Evolutionary conservation across 2,888 invertebrate genomes (phyloP), one percentile per base, ranked within the genome.

Genomic region (Unio delphinus): DNA sequence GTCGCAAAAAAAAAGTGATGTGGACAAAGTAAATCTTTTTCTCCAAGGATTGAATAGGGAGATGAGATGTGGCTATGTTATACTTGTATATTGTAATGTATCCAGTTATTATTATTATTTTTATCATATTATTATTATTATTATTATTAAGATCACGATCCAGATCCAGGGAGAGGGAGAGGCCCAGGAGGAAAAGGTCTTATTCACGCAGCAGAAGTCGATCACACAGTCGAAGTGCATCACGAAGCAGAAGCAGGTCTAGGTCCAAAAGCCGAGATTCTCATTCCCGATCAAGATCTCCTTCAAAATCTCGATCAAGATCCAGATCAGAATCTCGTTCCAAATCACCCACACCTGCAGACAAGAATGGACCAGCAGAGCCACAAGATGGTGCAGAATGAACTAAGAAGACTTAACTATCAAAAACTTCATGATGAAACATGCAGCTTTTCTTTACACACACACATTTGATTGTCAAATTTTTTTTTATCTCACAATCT

Each of bases 171-270:
- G 75, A 78, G 20, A 73, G 80, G 64, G 70, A 67, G 54, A 70
- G 76, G 55, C 64, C 73, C 28, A 72, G 72, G n/a, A 73, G 78
- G 23, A 76, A 72, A 45, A 65, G 72, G 15, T 72, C 69, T 23
- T 71, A 74, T 57, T 80, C 79, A 20, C 69, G 72, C 23, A 77
- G 78, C 55, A 72, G 80, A 64, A 77, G 79, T 55, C 68, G 72
- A 34, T 79, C 79, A 18, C 72, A 75, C n/a, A 75, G 76, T 64
- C 63, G 78, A 56, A 83, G 84, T 73, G 74, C 77, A 34, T 82
- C 83, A 18, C 68, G 79, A 55, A 83, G 82, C 67, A 74, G 70
- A n/a, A 76, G 74, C 58, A 75, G 77, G 59, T 80, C 79, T 65
- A 69, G 79, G 55, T 80, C 80, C 20, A 71, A 73, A 57, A 75